These are phyloP conservation scores for Nixonia krombeini DNA, from an alignment of 1,140 invertebrate genomes.

Conservation along the genomic window DNA sequence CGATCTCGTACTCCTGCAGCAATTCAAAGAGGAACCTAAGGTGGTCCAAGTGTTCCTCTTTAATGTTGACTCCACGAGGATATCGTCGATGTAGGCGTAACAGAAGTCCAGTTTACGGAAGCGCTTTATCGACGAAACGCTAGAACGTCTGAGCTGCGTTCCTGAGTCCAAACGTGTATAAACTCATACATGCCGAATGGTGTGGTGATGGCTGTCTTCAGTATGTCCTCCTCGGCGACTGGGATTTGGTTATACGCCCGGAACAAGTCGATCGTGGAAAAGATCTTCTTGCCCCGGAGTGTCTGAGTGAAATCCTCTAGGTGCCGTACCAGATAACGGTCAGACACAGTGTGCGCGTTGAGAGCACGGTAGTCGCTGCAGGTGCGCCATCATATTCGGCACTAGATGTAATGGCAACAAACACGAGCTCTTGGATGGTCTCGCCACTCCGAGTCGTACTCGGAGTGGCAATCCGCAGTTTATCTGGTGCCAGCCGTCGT, in stretches of 20 bases:
- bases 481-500: slow-evolving; percentile 58
- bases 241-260: no score
- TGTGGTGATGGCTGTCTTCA: slow-evolving; percentile 60
- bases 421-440: background rate
- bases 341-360: slow-evolving; percentile 58
- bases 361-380: slow-evolving; percentile 22
- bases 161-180: slow-evolving; percentile 57
- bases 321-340: slow-evolving; percentile 59
- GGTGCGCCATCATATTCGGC: slow-evolving; percentile 18
- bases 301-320: no score
- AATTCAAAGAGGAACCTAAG: slow-evolving; percentile 13
- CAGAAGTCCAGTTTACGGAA: background rate
- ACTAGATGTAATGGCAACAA: slow-evolving; percentile 8
- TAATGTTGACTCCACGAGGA: slow-evolving; percentile 49
- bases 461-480: slow-evolving; percentile 55
- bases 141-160: no score
- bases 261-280: no score
- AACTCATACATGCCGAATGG: slow-evolving; percentile 65
- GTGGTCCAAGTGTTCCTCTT: slow-evolving; percentile 26
- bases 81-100: slow-evolving; percentile 6
- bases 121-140: slow-evolving; percentile 46
- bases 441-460: slow-evolving; percentile 43
- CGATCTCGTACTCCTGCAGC: background rate
- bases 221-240: slow-evolving; percentile 52
- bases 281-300: no score